Conservation (phyloP, 2,888 invertebrate genomes). For the Gastracanthus pulcherrimus region DNA sequence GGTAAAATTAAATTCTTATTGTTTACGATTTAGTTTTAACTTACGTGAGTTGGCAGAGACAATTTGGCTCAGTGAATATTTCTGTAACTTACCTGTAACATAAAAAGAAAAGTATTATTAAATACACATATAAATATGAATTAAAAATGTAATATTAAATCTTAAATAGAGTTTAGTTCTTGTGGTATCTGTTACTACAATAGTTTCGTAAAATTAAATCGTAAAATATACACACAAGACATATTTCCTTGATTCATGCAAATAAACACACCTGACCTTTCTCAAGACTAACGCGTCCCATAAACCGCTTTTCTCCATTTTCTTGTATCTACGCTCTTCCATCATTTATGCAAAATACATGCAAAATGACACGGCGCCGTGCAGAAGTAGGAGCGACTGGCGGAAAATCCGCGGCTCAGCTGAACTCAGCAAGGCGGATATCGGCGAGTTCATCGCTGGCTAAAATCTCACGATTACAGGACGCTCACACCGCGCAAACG, state of each 20-base stretch:
- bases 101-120: background rate
- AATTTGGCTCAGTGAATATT: background rate
- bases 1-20: no score
- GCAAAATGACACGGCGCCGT: background rate
- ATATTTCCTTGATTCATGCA: background rate
- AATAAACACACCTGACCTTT: background rate
- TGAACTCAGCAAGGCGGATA: background rate
- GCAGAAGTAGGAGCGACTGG: no score
- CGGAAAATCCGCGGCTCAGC: constrained; percentile 15
- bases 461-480: background rate
- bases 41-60: background rate
- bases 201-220: no score
- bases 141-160: background rate
- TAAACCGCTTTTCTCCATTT: background rate
- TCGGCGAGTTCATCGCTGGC: constrained; percentile 8
- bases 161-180: background rate
- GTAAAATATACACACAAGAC: no score
- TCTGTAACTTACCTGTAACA: background rate
- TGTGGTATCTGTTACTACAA: no score
- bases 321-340: background rate
- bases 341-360: constrained; percentile 27
- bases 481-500: background rate
- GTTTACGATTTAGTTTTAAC: background rate
- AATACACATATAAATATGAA: background rate
- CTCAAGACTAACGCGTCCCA: background rate